Conservation (phyloP, 2,113 vertebrate genomes). For the Colinus virginianus region DNA sequence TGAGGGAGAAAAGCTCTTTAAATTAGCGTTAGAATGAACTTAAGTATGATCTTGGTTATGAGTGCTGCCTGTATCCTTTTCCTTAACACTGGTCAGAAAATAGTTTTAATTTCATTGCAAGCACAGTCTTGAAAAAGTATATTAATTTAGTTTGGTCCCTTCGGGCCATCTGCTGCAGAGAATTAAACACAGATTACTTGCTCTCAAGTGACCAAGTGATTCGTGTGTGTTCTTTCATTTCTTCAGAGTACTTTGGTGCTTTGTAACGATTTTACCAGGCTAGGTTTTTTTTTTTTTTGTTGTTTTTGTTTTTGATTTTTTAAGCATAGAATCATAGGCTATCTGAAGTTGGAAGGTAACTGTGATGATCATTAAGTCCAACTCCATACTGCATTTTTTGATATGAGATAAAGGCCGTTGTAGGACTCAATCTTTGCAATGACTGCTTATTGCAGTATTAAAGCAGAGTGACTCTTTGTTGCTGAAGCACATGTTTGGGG, state of each 20-base stretch:
- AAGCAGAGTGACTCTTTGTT: not conserved
- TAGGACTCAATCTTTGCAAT: accelerated
- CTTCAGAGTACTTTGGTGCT: not conserved
- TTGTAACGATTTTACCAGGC: not conserved
- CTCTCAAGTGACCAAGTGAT: not conserved
- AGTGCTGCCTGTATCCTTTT: accelerated
- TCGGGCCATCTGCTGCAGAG: not conserved
- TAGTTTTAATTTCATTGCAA: not conserved
- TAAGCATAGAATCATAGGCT: not conserved
- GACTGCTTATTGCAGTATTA: not conserved
- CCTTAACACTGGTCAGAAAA: not conserved
- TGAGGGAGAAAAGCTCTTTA: not conserved
- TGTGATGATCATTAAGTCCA: too few relatives aligned
- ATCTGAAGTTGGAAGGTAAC: too few relatives aligned
- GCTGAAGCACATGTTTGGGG: accelerated
- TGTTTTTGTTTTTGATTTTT: not conserved
- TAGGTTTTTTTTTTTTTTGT: not conserved
- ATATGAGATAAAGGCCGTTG: accelerated
- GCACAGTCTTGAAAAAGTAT: accelerated
- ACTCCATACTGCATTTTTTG: accelerated
- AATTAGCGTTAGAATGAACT: not conserved
- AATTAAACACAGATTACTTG: not conserved
- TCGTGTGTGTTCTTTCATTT: not conserved
- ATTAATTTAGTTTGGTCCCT: not conserved
- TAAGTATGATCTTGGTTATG: accelerated